Evolutionary conservation across 2,797 vertebrate species (phyloP), one percentile per base, ranked within the genome.

Genomic region (Danio albolineatus): DNA sequence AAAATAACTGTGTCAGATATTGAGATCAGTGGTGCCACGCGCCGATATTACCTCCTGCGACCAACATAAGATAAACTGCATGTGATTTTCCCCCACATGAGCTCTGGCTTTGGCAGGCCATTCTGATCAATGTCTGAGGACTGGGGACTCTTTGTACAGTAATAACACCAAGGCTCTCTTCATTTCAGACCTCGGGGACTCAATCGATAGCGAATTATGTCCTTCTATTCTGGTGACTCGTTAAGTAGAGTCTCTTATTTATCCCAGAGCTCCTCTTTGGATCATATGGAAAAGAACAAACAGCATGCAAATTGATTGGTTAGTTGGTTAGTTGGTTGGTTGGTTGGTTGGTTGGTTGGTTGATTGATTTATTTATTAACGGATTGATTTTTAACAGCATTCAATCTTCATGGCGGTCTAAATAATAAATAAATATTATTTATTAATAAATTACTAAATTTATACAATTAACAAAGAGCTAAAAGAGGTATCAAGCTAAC

Each of bases 151-250:
- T 78, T 76, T 73, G 73, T 62, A 73, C 79, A 85, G 85, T 81
- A 84, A 85, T 82, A 84, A 81, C 83, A 81, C 73, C 59, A 82
- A n/a, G 67, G 41, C 80, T 86, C 83, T 80, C 82, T 84, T 78
- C 82, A 80, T 84, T 81, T 71, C 46, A 73, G 70, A 38, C 59
- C 54, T 81, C 70, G 65, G 85, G 81, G 86, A 88, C 87, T 60
- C 78, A 60, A 92, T 94, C 93, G 89, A 94, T 94, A 93, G 73
- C 88, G 90, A 92, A 92, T 93, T 90, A 93, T 91, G 88, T 92
- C 85, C 78, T 79, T 87, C 90, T 91, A 87, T 91, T 93, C 93
- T 88, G 89, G 87, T 78, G 72, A 84, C 87, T 84, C 76, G 81
- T 92, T 90, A 90, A 89, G 82, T 83, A 84, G 39, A 54, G 80